Evolutionary conservation across 2,797 vertebrate species (phyloP), one percentile per base, ranked within the genome.

Genomic region (Coreius guichenoti): DNA sequence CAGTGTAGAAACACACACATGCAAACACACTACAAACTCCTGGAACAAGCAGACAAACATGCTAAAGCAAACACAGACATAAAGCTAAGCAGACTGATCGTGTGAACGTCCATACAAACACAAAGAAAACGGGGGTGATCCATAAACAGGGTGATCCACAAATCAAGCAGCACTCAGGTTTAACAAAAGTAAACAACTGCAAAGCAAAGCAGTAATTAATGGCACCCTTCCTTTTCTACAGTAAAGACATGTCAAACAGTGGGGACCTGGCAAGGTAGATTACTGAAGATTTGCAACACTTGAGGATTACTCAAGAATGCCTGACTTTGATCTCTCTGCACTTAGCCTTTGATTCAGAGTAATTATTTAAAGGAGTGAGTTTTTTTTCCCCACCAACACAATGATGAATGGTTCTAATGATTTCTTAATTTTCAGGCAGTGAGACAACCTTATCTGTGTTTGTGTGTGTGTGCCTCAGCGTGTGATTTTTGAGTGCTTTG

Each of bases 241-340:
- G 94, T 95, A 94, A 94, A 94, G 93, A 90, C 89, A 93, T 93
- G 94, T 95, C 94, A 95, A 94, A 95, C 91, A 92, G 90, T 91
- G 92, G 91, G 93, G 92, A 92, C 91, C 91, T 80, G 89, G 87
- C 90, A 86, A 72, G 87, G 90, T 88, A 94, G 93, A 95, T 95
- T 94, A 94, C 90, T 91, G 90, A 93, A 93, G 94, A 94, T 95
- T 93, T 94, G 94, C 93, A 93, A 94, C 93, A 93, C 90, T 90
- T 88, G 88, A 86, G 94, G 94, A 95, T 95, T 95, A 94, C 89
- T 84, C 89, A 93, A 93, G 92, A 95, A 94, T 93, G 92, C 90
- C 87, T 74, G 83, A 86, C 94, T 95, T 95, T 95, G 93, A 95
- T 95, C 93, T 93, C 73, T 69, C 83, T 89, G 89, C 91, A 93